Percentiles rank a stretch among this genome's conserved stretches.
Conservation (phyloP, 2,113 vertebrate genomes). For the Casuarius casuarius region DNA sequence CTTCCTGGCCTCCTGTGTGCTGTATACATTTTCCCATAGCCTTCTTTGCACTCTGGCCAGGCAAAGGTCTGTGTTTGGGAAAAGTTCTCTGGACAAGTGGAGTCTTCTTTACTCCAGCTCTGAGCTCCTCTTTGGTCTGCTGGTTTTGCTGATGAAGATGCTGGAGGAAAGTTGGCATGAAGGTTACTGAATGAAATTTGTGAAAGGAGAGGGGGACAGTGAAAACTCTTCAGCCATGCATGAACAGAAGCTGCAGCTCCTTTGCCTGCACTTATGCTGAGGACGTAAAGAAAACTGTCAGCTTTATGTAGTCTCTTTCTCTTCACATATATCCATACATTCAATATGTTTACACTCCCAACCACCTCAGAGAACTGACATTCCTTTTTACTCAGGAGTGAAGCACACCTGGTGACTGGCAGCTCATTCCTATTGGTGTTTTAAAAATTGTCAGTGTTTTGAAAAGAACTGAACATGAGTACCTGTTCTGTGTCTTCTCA, state of each 20-base stretch:
- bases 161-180: background rate
- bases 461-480: background rate
- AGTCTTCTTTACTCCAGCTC: background rate
- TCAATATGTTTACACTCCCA: background rate
- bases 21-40: background rate
- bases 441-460: background rate
- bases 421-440: background rate
- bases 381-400: background rate
- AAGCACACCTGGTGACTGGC: background rate
- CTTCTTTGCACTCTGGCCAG: background rate
- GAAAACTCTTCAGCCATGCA: background rate
- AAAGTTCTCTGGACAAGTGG: background rate
- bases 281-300: background rate
- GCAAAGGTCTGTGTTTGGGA: background rate
- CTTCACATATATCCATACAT: background rate
- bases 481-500: background rate
- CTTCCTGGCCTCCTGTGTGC: background rate
- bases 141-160: background rate
- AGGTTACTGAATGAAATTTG: background rate
- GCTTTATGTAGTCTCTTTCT: background rate
- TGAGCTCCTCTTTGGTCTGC: background rate
- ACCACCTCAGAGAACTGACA: background rate
- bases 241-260: background rate
- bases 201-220: background rate
- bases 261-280: background rate